Evolutionary conservation across 1,140 invertebrate species (phyloP).

Genomic region (Sipha flava): DNA sequence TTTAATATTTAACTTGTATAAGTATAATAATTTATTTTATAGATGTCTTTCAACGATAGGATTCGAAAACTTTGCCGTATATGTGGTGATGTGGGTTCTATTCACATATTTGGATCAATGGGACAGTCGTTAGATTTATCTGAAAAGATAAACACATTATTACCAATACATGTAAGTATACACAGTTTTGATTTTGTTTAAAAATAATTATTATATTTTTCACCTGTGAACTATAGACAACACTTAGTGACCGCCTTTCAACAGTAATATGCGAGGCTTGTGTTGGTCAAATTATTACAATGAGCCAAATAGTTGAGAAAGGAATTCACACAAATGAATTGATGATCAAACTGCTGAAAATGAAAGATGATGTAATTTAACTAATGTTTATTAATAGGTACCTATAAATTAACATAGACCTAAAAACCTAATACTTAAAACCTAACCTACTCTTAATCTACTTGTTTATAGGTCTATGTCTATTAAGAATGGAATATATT

Average conservation of each 20-base stretch:
- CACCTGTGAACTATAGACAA: neutral
- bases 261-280: neutral
- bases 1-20: too few species aligned
- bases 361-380: neutral
- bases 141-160: constrained; percentile 6
- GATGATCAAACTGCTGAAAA: neutral
- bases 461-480: too few species aligned
- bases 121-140: constrained; percentile 2
- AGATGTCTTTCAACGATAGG: neutral
- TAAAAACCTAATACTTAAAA: too few species aligned
- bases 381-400: neutral
- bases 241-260: constrained; percentile 5
- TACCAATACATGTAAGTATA: constrained; percentile 6
- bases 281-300: constrained; percentile 5
- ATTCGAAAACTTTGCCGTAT: constrained; percentile 23
- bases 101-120: constrained; percentile 20
- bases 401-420: too few species aligned
- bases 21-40: neutral
- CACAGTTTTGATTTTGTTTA: neutral
- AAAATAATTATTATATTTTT: neutral
- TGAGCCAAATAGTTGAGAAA: neutral
- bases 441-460: too few species aligned
- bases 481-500: too few species aligned
- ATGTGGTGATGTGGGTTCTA: constrained; percentile 5
- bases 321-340: neutral